Evolutionary conservation across 2,113 vertebrate genomes (phyloP).

Genomic region (Telmatochromis sp.): DNA sequence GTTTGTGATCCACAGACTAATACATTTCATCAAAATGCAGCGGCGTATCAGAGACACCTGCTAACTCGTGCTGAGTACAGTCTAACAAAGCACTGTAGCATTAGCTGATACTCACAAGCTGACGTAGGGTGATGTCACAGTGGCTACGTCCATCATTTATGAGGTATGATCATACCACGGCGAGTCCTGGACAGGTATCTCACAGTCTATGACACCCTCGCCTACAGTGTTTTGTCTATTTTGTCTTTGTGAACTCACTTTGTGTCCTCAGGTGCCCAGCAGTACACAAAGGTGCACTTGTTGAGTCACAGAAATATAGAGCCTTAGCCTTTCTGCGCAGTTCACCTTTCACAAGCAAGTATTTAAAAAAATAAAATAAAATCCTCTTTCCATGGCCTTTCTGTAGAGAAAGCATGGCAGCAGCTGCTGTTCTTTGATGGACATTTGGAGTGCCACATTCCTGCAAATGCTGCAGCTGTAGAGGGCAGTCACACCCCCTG

Average conservation of each 20-base stretch:
- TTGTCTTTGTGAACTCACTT: not conserved
- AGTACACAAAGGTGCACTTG: not conserved
- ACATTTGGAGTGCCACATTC: not conserved
- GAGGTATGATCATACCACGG: not conserved
- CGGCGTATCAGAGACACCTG: not conserved
- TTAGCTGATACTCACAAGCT: not conserved
- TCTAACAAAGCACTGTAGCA: not conserved
- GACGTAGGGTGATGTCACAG: not conserved
- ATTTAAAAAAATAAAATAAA: not conserved
- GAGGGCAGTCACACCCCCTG: not conserved
- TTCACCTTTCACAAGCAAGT: not conserved
- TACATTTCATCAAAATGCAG: not conserved
- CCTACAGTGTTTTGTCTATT: not conserved
- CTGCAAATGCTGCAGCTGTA: not conserved
- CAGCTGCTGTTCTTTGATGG: not conserved
- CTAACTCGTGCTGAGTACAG: not conserved
- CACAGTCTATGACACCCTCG: not conserved
- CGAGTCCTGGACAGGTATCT: not conserved
- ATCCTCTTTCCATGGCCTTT: not conserved
- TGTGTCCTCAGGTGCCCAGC: not conserved
- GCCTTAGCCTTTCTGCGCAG: not conserved
- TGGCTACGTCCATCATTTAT: not conserved
- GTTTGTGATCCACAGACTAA: not conserved
- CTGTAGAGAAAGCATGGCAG: not conserved
- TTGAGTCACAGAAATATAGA: not conserved